Evolutionary conservation across 2,888 invertebrate species (phyloP).

Genomic region (Rapana venosa): DNA sequence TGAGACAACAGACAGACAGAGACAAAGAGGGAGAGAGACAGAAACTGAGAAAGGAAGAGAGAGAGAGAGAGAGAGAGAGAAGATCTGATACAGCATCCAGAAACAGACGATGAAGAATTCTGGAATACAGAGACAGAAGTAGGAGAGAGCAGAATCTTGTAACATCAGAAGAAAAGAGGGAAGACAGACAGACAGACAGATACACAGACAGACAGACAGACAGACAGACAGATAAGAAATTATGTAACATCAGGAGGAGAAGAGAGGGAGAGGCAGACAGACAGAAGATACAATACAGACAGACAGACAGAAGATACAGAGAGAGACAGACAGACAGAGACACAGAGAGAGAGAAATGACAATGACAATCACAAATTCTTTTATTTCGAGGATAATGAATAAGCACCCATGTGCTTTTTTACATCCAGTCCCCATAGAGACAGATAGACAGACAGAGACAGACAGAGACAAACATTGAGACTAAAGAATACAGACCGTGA

Average conservation of each 20-base stretch:
- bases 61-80: conserved; percentile 32
- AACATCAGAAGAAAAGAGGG: neutral
- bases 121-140: too few species aligned
- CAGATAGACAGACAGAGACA: neutral
- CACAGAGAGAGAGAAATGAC: too few species aligned
- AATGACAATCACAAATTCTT: too few species aligned
- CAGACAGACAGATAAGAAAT: neutral
- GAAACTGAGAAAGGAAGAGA: conserved; percentile 18
- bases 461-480: neutral
- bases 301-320: neutral
- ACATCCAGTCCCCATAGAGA: too few species aligned
- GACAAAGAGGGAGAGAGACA: neutral
- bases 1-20: neutral
- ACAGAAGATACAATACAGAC: neutral
- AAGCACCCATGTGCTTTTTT: too few species aligned
- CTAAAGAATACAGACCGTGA: too few species aligned
- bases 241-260: neutral
- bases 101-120: too few species aligned
- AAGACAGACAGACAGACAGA: neutral
- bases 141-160: neutral
- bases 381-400: too few species aligned
- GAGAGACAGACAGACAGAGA: neutral
- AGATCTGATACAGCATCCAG: too few species aligned
- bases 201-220: neutral
- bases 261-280: conserved; percentile 35